Evolutionary conservation across 1,140 invertebrate species (phyloP).

Genomic region (Tetranychus urticae): DNA sequence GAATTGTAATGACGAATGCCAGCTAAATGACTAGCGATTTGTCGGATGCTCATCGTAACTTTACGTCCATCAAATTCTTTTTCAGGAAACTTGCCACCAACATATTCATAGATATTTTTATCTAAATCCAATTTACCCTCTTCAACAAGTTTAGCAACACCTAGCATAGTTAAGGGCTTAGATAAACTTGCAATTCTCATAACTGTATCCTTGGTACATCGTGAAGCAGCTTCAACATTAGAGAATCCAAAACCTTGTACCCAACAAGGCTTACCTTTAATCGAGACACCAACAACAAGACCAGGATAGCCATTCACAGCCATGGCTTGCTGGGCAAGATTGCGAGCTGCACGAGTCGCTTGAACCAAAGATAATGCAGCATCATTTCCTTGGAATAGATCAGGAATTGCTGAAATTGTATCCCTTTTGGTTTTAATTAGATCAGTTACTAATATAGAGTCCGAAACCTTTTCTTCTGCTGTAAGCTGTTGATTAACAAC

Average conservation of each 20-base stretch:
- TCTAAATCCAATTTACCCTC: slow-evolving; percentile 32
- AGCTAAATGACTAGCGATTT: slow-evolving; percentile 27
- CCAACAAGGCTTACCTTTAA: slow-evolving; percentile 29
- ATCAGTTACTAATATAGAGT: no score
- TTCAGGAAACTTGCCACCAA: slow-evolving; percentile 25
- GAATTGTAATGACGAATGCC: slow-evolving; percentile 30
- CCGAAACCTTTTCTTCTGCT: no score
- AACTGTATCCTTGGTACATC: slow-evolving; percentile 26
- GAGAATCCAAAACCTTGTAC: slow-evolving; percentile 29
- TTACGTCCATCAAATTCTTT: slow-evolving; percentile 25
- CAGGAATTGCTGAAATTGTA: no score
- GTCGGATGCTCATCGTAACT: slow-evolving; percentile 26
- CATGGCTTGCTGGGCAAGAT: neutral
- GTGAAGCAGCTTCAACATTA: slow-evolving; percentile 31
- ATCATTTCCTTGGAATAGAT: no score
- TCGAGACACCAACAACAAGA: slow-evolving; percentile 27
- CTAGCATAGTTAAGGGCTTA: slow-evolving; percentile 31
- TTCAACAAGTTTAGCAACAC: slow-evolving; percentile 30
- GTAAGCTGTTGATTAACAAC: no score
- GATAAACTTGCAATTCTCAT: slow-evolving; percentile 39
- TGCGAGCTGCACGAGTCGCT: neutral
- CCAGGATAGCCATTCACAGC: slow-evolving; percentile 20
- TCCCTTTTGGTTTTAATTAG: no score
- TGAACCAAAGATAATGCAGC: no score
- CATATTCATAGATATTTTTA: slow-evolving; percentile 28